Evolutionary conservation across 2,797 vertebrate genomes (phyloP), one percentile per base, ranked within the genome.

Genomic region (Karalla daura): DNA sequence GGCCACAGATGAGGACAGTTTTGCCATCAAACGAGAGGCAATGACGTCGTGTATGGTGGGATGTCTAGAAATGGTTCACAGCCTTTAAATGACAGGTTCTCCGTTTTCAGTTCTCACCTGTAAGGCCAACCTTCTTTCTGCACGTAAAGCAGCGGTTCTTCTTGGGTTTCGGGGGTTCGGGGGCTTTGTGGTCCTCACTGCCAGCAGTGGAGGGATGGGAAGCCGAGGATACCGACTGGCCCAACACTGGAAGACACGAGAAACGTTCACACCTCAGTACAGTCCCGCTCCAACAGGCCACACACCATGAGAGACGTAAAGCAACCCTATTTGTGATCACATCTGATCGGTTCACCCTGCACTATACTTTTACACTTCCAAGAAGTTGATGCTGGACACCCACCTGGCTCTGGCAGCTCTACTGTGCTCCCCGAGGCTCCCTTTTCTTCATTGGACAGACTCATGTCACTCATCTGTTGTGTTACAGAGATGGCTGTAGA

Each of bases 81-180:
- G n/a, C n/a, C n/a, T n/a, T 40, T 8, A 3, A 40, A 10, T 30
- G 11, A 33, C 11, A 10, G 4, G 7, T 43, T 21, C 1, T 10
- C 1, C 3, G 0, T 30, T 5, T 41, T 13, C 0, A n/a, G 2
- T 2, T 20, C 89, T 80, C 47, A 96, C 95, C 95, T 86, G 95
- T 96, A 7, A 96, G 93, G 69, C 95, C 95, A 1, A 96, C 81
- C 74, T 96, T 96, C 85, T 96, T 96, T 72, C 94, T 91, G 79
- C 95, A 96, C 78, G 93, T 95, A 55, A 95, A 95, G 88, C 95
- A 96, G 40, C 95, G 91, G 51, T 95, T 95, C 89, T 95, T 96
- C 81, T 95, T 96, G 39, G 89, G 91, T 68, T 93, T 94, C 2
- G 65, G 64, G 41, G 80, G 82, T 47, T 94, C 93, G 0, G 91